Evolutionary conservation across 2,113 vertebrate species (phyloP).

Genomic region (Grammomys surdaster): DNA sequence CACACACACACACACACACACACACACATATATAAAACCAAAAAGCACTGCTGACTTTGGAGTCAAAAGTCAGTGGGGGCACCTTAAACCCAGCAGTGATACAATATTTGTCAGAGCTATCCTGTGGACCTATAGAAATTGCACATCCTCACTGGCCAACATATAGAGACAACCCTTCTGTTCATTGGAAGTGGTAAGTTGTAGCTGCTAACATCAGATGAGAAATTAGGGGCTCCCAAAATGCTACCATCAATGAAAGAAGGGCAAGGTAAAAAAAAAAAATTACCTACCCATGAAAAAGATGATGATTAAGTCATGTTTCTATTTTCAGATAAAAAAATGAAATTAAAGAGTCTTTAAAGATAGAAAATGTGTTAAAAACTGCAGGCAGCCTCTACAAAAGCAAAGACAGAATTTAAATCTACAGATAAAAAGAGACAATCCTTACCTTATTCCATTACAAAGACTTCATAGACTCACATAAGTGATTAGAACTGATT

Average conservation of each 20-base stretch:
- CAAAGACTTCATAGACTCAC: background rate
- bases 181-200: too few species aligned
- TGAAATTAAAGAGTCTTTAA: background rate
- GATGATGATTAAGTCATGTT: background rate
- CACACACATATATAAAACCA: too few species aligned
- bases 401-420: background rate
- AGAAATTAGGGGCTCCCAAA: background rate
- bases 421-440: background rate
- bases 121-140: rapidly evolving
- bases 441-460: background rate
- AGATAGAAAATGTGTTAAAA: background rate
- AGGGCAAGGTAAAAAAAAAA: background rate
- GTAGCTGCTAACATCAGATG: background rate
- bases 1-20: too few species aligned
- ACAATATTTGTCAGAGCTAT: background rate
- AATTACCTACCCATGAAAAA: background rate
- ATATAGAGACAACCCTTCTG: background rate
- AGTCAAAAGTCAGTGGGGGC: background rate
- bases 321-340: constrained; percentile 4
- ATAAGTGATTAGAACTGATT: background rate
- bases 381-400: background rate
- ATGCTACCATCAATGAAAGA: background rate
- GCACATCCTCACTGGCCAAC: background rate
- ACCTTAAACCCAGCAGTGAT: background rate
- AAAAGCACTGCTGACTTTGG: background rate